Conservation (phyloP, 37 sponge, comb jelly and placozoan species). For the Chondrilla cf. caribensis region DNA sequence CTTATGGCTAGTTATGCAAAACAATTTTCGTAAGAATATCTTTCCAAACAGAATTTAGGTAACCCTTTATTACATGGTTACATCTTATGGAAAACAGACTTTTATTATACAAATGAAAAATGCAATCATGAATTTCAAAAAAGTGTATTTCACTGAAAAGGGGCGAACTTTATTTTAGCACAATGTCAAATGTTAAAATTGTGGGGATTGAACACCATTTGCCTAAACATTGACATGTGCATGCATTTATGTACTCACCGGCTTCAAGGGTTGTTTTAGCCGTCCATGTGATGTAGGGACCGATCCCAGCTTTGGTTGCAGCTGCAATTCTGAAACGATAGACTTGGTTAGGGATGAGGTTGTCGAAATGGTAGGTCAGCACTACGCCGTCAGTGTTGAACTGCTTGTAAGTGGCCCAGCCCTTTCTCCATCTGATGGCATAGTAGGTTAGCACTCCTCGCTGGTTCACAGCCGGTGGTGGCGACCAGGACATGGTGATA, state of each 20-base stretch:
- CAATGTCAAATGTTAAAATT: too few species aligned
- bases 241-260: neutral
- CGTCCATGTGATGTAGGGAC: neutral
- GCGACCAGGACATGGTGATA: neutral
- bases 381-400: neutral
- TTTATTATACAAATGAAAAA: too few species aligned
- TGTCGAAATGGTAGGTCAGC: neutral
- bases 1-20: too few species aligned
- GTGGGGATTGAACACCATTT: too few species aligned
- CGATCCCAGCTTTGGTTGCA: neutral
- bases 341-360: neutral
- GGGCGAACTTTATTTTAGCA: too few species aligned
- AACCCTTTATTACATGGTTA: too few species aligned
- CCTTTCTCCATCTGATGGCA: neutral
- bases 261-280: neutral
- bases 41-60: too few species aligned
- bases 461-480: neutral
- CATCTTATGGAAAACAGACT: too few species aligned
- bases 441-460: slow-evolving; percentile 1
- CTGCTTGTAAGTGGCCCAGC: neutral
- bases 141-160: too few species aligned
- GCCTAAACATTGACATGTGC: too few species aligned
- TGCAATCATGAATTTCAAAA: too few species aligned
- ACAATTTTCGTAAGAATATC: too few species aligned
- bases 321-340: slow-evolving; percentile 10